A percentile compares a stretch with the other conserved stretches of the same genome.
Conservation (phyloP, 2,888 invertebrate species). For the Spicauda simplicius region DNA sequence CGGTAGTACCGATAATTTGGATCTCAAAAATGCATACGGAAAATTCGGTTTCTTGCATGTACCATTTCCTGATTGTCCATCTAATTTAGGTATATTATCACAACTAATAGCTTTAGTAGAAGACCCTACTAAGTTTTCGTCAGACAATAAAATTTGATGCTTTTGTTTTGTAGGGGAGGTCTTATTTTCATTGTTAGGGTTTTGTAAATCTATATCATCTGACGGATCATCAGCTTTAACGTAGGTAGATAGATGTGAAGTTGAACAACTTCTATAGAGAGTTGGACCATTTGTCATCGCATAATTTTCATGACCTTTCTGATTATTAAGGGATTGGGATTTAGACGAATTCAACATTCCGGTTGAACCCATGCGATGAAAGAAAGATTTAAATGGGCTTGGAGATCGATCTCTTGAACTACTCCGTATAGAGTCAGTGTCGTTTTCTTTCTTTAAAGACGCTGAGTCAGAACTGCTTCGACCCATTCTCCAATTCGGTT, state of each 20-base stretch:
- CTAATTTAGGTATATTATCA: slow-evolving; percentile 88
- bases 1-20: slow-evolving; percentile 90
- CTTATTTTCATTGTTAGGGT: slow-evolving; percentile 69
- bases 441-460: slow-evolving; percentile 74
- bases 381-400: slow-evolving; percentile 89
- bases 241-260: slow-evolving; percentile 90
- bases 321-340: slow-evolving; percentile 73
- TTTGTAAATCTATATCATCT: slow-evolving; percentile 89
- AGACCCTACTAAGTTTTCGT: slow-evolving; percentile 71
- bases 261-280: slow-evolving; percentile 91
- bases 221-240: slow-evolving; percentile 92
- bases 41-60: slow-evolving; percentile 87
- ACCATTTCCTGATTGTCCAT: slow-evolving; percentile 74
- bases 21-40: slow-evolving; percentile 91
- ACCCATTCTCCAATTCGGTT: slow-evolving; percentile 85
- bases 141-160: slow-evolving; percentile 59
- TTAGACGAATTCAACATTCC: slow-evolving; percentile 88
- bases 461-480: slow-evolving; percentile 79
- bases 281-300: slow-evolving; percentile 74
- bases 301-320: slow-evolving; percentile 66
- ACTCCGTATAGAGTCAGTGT: slow-evolving; percentile 77
- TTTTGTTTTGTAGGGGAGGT: slow-evolving; percentile 64
- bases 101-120: slow-evolving; percentile 88
- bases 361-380: slow-evolving; percentile 90
- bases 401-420: slow-evolving; percentile 84